Base-by-base conservation (phyloP, 1,140 invertebrate species). In the Harlomillsia oculata region DNA sequence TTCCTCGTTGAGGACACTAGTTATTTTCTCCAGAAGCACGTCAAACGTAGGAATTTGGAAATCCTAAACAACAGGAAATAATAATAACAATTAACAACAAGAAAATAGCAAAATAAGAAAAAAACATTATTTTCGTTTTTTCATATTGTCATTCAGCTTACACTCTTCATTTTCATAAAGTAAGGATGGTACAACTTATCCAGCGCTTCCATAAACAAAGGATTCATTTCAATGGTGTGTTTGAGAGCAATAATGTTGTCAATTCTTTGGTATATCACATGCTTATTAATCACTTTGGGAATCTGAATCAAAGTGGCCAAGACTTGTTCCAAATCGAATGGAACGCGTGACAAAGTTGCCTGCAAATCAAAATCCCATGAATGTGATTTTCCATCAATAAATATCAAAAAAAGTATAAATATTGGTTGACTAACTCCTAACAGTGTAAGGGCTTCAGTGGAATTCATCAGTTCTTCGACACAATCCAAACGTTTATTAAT, bases 241-340 rank as follows among this genome's bases (percentile, higher is more conserved):
- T 93, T 93, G 30, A 95, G 69, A 6, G 82, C 72, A 3, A 95
- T 74, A 3, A 83, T 74, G 66, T 86, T 84, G 67, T 88, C 88
- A 26, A 92, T 75, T 70, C 88, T 84, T 20, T 78, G 78, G 67
- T 91, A 86, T 1, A 80, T 80, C 40, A 73, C 73, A 37, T 77
- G 69, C 20, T 76, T 70, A 41, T 48, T 62, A 13, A 55, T 57
- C 16, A 28, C 6, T 48, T 60, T 58, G 2, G 74, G 74, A 14
- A 75, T 69, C 59, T 79, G 76, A 41, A 78, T 73, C 64, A 80
- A 77, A 3, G 80, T 66, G 18, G 76, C 75, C 2, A 84, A 64
- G 2, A 84, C 68, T 50, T 79, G 75, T 65, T 84, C 81, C 5
- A 80, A 73, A 53, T 83, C 80, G 5, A 74, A 67, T 20, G 59